Conservation (phyloP, 2,888 invertebrate genomes). For the Sisyra terminalis region DNA sequence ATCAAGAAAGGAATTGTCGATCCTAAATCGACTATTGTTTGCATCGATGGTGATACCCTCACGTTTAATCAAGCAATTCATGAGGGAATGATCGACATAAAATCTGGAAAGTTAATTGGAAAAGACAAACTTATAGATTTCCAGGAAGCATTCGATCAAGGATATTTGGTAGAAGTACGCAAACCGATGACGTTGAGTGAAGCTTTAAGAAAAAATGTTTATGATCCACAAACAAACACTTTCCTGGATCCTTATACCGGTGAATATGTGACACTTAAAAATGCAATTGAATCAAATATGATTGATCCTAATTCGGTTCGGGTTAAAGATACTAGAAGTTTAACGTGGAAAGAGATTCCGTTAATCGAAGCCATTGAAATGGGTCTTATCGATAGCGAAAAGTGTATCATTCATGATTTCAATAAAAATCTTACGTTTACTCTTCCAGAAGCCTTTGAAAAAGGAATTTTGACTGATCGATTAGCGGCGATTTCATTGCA, state of each 20-base stretch:
- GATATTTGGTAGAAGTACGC: slow-evolving; percentile 63
- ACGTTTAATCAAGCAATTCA: slow-evolving; percentile 72
- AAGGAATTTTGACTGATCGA: slow-evolving; percentile 63
- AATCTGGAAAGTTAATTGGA: slow-evolving; percentile 50
- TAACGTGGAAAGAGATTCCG: slow-evolving; percentile 59
- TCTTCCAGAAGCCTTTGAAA: slow-evolving; percentile 59
- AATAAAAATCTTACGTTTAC: slow-evolving; percentile 44
- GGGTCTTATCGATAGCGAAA: slow-evolving; percentile 55
- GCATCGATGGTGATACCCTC: slow-evolving; percentile 60
- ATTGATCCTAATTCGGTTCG: slow-evolving; percentile 74
- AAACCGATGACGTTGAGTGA: slow-evolving; percentile 69
- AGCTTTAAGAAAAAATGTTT: slow-evolving; percentile 65
- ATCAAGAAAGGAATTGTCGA: slow-evolving; percentile 73
- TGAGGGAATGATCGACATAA: slow-evolving; percentile 58
- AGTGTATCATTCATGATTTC: slow-evolving; percentile 53
- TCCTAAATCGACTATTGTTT: slow-evolving; percentile 71
- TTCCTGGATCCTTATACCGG: slow-evolving; percentile 74
- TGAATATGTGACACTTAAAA: slow-evolving; percentile 57
- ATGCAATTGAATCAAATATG: slow-evolving; percentile 66
- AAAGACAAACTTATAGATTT: slow-evolving; percentile 44
- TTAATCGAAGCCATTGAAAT: slow-evolving; percentile 61
- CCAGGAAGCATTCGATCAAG: slow-evolving; percentile 71
- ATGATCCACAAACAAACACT: slow-evolving; percentile 57
- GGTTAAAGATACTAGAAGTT: slow-evolving; percentile 60
- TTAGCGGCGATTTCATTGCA: slow-evolving; percentile 70